These are phyloP conservation scores for Caenorhabditis panamensis DNA, from an alignment of 2,888 invertebrate species.

Conservation along the genomic window DNA sequence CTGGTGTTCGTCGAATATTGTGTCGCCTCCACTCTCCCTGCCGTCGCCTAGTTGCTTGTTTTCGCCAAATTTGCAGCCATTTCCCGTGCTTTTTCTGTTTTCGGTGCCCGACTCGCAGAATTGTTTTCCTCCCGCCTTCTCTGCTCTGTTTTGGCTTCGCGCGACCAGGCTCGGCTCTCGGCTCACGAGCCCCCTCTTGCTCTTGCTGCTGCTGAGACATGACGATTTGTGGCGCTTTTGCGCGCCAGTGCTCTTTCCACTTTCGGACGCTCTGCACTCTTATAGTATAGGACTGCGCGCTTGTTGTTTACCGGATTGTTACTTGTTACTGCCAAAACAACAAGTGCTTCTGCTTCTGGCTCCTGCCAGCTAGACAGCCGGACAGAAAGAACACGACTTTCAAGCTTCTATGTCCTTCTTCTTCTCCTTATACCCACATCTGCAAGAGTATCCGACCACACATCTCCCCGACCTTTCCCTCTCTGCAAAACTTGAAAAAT, in stretches of 20 bases:
- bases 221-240: slow-evolving; percentile 13
- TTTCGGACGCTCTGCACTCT: slow-evolving; percentile 6
- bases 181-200: neutral
- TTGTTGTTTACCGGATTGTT: neutral
- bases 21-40: neutral
- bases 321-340: slow-evolving; percentile 1
- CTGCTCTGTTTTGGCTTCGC: slow-evolving; percentile 11
- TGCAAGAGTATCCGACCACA: neutral
- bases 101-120: slow-evolving; percentile 12
- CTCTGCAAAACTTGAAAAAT: slow-evolving; percentile 3
- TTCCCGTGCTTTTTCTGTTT: slow-evolving; percentile 13
- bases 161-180: slow-evolving; percentile 1
- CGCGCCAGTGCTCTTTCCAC: slow-evolving; percentile 1
- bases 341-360: neutral
- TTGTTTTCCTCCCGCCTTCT: slow-evolving; percentile 10
- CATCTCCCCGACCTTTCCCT: neutral
- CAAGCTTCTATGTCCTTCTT: neutral
- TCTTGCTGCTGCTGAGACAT: neutral
- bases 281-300: slow-evolving; percentile 1
- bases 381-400: slow-evolving; percentile 1
- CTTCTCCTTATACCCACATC: neutral
- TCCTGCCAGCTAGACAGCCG: no score
- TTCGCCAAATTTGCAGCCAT: slow-evolving; percentile 30
- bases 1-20: neutral
- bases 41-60: slow-evolving; percentile 6